Evolutionary conservation across 2,888 invertebrate species (phyloP), one percentile per base, ranked within the genome.

Genomic region (Catotricha subobsoleta): DNA sequence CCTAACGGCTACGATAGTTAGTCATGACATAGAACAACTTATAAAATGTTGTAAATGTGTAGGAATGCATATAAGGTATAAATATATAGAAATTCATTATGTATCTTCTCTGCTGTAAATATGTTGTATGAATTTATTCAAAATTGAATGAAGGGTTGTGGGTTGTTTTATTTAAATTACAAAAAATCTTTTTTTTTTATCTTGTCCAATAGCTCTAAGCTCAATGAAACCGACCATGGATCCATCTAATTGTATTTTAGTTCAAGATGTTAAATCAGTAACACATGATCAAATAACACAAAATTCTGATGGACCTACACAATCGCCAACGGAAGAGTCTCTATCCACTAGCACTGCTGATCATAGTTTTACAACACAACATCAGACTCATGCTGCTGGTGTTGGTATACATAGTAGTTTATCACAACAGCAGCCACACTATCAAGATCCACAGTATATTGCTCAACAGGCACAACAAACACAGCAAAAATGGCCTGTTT

Each of bases 161-260:
- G n/a, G n/a, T n/a, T n/a, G n/a, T n/a, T n/a, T n/a, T n/a, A n/a
- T n/a, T n/a, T n/a, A n/a, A n/a, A n/a, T n/a, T n/a, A n/a, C n/a
- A n/a, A n/a, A n/a, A n/a, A n/a, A n/a, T n/a, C n/a, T n/a, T n/a
- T n/a, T n/a, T n/a, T n/a, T 25, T 25, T 6, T 25, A 10, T 8
- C 10, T 25, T 25, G 25, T 25, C 25, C 10, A 23, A 35, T 75
- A 86, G 84, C 83, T 62, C 79, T 84, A 67, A 84, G 80, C 69
- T 84, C 84, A 61, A 84, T 86, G 81, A 79, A 83, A 67, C 78
- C 79, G 62, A 78, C 77, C 67, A 77, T 81, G 72, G 84, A 86
- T 71, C 77, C 79, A 66, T 74, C 82, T 58, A 84, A 84, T 67
- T 87, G 86, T 68, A 83, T 86, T 62, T 70, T 86, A 65, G 84